Conservation (phyloP, 1,140 invertebrate species). For the Pogonomyrmex californicus region DNA sequence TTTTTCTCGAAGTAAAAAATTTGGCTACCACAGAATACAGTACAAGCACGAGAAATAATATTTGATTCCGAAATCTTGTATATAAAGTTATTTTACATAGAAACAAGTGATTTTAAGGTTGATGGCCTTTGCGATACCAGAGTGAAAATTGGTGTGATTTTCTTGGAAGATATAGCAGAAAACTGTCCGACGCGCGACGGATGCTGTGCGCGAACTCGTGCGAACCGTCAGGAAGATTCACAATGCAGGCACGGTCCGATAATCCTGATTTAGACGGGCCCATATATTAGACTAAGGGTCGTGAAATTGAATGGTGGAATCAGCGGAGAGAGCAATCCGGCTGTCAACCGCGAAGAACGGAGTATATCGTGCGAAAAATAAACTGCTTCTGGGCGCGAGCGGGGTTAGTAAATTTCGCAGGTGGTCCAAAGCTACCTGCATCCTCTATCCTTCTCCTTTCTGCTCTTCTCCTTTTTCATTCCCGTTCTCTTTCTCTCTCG, state of each 20-base stretch:
- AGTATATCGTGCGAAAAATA: constrained; percentile 74
- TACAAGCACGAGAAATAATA: neutral
- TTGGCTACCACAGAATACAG: neutral
- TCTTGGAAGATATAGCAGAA: neutral
- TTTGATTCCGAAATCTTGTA: neutral
- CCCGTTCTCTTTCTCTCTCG: neutral
- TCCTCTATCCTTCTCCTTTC: constrained; percentile 13
- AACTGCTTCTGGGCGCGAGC: constrained; percentile 57
- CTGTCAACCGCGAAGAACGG: constrained; percentile 53
- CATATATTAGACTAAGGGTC: constrained; percentile 81
- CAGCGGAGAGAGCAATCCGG: constrained; percentile 65
- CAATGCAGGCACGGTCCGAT: constrained; percentile 73
- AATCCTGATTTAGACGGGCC: constrained; percentile 81
- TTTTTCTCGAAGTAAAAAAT: neutral
- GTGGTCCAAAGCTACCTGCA: constrained; percentile 67
- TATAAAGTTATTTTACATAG: neutral
- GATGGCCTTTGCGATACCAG: neutral
- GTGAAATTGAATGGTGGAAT: constrained; percentile 82
- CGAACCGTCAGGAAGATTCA: constrained; percentile 53
- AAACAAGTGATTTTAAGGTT: neutral
- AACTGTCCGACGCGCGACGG: constrained; percentile 8
- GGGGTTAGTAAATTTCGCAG: constrained; percentile 78
- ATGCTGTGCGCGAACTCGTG: constrained; percentile 26
- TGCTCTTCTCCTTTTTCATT: neutral
- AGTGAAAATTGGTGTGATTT: neutral